Percentiles rank a stretch among this genome's conserved stretches.
These are phyloP conservation scores for Folsomia manolachei DNA, from an alignment of 2,888 invertebrate genomes.

Conservation along the genomic window DNA sequence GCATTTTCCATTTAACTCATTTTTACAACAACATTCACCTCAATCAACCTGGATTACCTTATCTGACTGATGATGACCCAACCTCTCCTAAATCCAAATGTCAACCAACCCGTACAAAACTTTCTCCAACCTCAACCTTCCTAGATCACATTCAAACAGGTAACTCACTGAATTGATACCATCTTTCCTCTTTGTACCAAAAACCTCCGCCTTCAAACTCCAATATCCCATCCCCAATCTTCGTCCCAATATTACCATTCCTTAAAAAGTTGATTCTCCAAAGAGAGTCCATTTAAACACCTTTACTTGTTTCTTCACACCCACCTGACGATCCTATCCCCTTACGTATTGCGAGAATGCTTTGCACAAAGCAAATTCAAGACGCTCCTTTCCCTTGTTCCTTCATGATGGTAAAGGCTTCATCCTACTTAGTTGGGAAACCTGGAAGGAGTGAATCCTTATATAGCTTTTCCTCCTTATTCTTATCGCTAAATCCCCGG, in stretches of 20 bases:
- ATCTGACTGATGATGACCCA: conserved; percentile 16
- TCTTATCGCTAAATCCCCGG: conserved; percentile 17
- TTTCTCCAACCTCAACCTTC: neutral
- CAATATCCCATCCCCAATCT: conserved; percentile 13
- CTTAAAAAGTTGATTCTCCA: too few species aligned
- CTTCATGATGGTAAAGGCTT: too few species aligned
- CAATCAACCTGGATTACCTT: conserved; percentile 16
- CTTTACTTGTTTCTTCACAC: neutral
- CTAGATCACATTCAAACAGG: neutral
- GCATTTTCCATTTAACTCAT: too few species aligned
- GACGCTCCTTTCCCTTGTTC: conserved; percentile 7
- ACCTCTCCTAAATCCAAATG: conserved; percentile 16
- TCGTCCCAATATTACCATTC: neutral
- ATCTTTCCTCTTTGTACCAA: too few species aligned
- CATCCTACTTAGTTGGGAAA: neutral
- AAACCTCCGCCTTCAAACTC: conserved; percentile 23
- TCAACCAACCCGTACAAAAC: conserved; percentile 6
- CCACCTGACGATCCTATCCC: neutral
- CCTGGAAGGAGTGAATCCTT: conserved; percentile 9
- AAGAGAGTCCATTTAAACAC: too few species aligned
- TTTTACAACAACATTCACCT: too few species aligned
- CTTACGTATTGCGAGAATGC: neutral
- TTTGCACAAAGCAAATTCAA: neutral
- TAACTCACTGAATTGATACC: conserved; percentile 1
- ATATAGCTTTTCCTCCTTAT: too few species aligned